Conservation (phyloP, 1,140 invertebrate species). For the Artemia franciscana region DNA sequence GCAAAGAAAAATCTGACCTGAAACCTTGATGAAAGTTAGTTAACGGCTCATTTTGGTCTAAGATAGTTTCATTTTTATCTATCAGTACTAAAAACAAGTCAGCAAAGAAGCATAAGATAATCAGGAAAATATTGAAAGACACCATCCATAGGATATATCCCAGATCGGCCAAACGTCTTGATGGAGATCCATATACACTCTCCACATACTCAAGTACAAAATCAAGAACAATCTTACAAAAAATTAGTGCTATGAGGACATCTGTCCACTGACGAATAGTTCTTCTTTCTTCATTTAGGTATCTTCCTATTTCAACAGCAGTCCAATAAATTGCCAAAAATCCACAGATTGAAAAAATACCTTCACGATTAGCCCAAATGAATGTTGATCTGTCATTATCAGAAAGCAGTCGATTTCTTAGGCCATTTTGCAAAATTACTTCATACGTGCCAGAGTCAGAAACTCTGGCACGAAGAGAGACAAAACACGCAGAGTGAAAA, state of each 20-base stretch:
- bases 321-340: conserved; percentile 59
- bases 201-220: conserved; percentile 23
- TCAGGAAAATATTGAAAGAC: conserved; percentile 26
- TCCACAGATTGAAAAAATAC: conserved; percentile 54
- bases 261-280: conserved; percentile 18
- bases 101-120: too few species aligned
- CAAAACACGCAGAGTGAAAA: too few species aligned
- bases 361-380: conserved; percentile 66
- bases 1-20: too few species aligned
- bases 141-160: conserved; percentile 50
- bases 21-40: too few species aligned
- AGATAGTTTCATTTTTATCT: too few species aligned
- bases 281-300: conserved; percentile 22
- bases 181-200: conserved; percentile 27
- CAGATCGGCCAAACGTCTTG: conserved; percentile 45
- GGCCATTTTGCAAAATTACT: conserved; percentile 30
- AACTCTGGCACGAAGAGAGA: too few species aligned
- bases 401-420: conserved; percentile 46
- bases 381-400: conserved; percentile 30
- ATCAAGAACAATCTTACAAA: conserved; percentile 24
- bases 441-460: conserved; percentile 46
- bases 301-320: conserved; percentile 37
- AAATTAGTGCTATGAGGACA: conserved; percentile 18
- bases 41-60: too few species aligned
- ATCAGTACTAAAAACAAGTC: too few species aligned